phyloP scores from a whole-genome alignment of 1,140 invertebrate genomes.

The Drosophila jambulina region DNA sequence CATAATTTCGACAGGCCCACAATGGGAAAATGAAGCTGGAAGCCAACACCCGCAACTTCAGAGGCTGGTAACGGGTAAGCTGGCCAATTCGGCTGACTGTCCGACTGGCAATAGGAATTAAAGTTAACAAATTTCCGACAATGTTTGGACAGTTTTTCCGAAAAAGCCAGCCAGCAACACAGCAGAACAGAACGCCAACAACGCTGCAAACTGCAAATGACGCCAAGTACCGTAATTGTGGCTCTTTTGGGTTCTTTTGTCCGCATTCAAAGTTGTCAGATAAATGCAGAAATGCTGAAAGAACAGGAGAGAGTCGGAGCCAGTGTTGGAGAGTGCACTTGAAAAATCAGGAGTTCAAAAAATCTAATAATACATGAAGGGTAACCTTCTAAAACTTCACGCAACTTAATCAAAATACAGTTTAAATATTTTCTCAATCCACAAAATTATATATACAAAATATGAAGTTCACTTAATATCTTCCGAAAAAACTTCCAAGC shows the following conservation, averaged over 20 bases:
- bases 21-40: constrained; percentile 38
- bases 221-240: constrained; percentile 74
- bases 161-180: constrained; percentile 30
- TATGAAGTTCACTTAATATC: background rate
- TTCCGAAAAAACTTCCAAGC: too few species aligned
- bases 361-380: background rate
- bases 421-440: background rate
- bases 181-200: constrained; percentile 39
- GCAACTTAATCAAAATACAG: too few species aligned
- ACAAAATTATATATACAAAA: background rate
- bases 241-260: constrained; percentile 72
- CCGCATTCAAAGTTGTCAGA: constrained; percentile 58
- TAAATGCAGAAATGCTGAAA: constrained; percentile 22
- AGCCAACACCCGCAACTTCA: constrained; percentile 70
- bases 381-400: background rate
- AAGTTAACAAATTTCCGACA: constrained; percentile 83
- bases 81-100: constrained; percentile 41
- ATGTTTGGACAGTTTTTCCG: constrained; percentile 76
- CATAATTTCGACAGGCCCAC: constrained; percentile 75
- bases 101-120: constrained; percentile 74
- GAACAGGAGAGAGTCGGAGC: constrained; percentile 18
- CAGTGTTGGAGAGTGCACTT: constrained; percentile 13
- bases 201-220: constrained; percentile 37
- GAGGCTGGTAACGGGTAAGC: constrained; percentile 23
- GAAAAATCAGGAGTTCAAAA: background rate